Conservation (phyloP, 2,797 vertebrate species). For the Cirrhinus molitorella region DNA sequence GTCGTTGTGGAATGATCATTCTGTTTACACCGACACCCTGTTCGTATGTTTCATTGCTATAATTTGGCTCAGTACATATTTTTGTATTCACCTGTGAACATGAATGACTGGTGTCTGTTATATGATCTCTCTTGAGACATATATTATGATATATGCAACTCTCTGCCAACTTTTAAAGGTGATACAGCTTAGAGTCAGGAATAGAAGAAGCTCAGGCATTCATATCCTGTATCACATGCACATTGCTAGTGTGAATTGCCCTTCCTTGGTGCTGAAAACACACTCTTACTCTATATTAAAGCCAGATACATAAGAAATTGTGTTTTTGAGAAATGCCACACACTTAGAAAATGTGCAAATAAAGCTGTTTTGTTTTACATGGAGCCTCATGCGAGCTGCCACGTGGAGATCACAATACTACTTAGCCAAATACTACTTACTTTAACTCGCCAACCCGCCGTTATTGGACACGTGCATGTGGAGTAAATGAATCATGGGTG, state of each 20-base stretch:
- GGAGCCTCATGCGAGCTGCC: background rate
- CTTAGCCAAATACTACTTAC: background rate
- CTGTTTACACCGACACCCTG: background rate
- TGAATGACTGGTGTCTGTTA: slow-evolving; percentile 3
- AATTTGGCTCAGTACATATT: background rate
- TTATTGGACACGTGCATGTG: background rate
- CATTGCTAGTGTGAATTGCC: background rate
- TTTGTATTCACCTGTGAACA: background rate
- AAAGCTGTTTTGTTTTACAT: background rate
- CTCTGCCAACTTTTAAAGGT: slow-evolving; percentile 15
- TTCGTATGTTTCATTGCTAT: background rate
- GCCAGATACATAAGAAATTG: background rate
- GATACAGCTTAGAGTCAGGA: slow-evolving; percentile 16
- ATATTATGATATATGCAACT: background rate
- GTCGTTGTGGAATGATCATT: background rate
- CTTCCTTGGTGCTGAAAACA: background rate
- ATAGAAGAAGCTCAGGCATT: slow-evolving; percentile 14
- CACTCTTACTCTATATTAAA: background rate
- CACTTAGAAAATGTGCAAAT: background rate
- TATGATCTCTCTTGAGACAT: slow-evolving; percentile 1
- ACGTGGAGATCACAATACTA: background rate
- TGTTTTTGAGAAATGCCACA: background rate
- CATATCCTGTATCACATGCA: background rate
- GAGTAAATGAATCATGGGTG: background rate
- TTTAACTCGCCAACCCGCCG: background rate